Evolutionary conservation across 2,113 vertebrate species (phyloP), one percentile per base, ranked within the genome.

Genomic region (Pica pica): DNA sequence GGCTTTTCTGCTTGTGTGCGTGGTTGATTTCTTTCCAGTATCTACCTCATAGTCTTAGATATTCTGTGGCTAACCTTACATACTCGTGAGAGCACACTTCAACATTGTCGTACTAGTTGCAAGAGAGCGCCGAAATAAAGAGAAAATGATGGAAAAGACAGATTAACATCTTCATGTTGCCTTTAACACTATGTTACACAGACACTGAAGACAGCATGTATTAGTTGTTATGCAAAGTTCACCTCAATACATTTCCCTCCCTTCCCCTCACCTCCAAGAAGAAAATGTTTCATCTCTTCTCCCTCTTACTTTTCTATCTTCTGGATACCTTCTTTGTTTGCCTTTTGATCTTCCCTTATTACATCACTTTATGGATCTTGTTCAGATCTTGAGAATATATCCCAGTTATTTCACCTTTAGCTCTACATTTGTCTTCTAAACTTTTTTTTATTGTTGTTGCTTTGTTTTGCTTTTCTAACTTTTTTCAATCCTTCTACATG

Each of bases 1-100:
- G 41, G 1, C 6, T 23, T 30, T 81, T 7, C 31, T 44, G 6
- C 13, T 73, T 73, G 8, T 14, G 3, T 6, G 0, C 13, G 4
- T 49, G 9, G 9, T 30, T 68, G 46, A 30, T 26, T 69, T 71
- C 7, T 83, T 70, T 37, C 28, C 15, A 73, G 17, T 28, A 26
- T n/a, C 18, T 73, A 9, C 9, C 1, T 46, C 22, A 20, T 15
- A 39, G 5, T 47, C 23, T 23, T 24, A 30, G 11, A 15, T 46
- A 55, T 46, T 68, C 55, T 87, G 4, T 37, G 7, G 13, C 4
- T 64, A 37, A 63, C 17, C 18, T 56, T 35, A 37, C 3, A 6
- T 42, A 9, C n/a, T 31, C 42, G 6, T 37, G 53, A 6, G 13
- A 63, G 5, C 18, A 47, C 31, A 39, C 5, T 31, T 65, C 44